phyloP scores from a whole-genome alignment of 1,140 invertebrate genomes.

The Thaumetopoea pityocampa region DNA sequence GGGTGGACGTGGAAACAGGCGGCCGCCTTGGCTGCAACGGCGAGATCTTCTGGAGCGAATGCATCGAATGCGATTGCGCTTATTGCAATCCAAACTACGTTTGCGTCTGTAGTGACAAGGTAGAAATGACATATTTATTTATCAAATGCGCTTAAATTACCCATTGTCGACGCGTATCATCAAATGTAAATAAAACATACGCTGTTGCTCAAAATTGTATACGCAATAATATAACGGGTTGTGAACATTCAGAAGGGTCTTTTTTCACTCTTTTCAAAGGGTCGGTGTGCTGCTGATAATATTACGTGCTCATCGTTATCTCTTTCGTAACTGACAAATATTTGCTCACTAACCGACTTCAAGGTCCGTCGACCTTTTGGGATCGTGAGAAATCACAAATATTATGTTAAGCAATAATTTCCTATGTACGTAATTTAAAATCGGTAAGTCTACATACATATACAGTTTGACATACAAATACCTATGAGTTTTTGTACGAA shows the following conservation, averaged over 20 bases:
- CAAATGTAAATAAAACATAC: background rate
- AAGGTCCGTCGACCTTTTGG: conserved; percentile 38
- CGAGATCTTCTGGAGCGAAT: conserved; percentile 76
- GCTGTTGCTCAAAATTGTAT: too few relatives aligned
- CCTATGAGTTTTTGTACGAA: background rate
- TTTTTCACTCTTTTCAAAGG: too few relatives aligned
- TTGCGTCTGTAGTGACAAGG: conserved; percentile 76
- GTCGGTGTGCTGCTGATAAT: conserved; percentile 24
- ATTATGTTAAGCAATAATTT: too few relatives aligned
- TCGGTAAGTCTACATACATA: conserved; percentile 2
- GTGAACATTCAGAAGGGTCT: too few relatives aligned
- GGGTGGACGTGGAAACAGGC: conserved; percentile 74
- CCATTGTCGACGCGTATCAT: too few relatives aligned
- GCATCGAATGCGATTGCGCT: conserved; percentile 70
- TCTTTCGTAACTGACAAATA: conserved; percentile 30
- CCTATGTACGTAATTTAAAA: too few relatives aligned
- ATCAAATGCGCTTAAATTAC: too few relatives aligned
- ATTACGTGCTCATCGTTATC: conserved; percentile 26
- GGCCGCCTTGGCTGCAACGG: conserved; percentile 75
- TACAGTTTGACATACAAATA: conserved; percentile 14
- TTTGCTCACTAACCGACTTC: conserved; percentile 30
- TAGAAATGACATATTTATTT: conserved; percentile 22
- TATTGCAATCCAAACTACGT: conserved; percentile 76
- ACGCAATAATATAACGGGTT: too few relatives aligned
- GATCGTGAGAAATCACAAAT: conserved; percentile 11